Percentiles rank a stretch among this genome's conserved stretches.
Evolutionary conservation across 92 coral and sea anemone genomes (phyloP).

Genomic region (Phymanthus crucifer): DNA sequence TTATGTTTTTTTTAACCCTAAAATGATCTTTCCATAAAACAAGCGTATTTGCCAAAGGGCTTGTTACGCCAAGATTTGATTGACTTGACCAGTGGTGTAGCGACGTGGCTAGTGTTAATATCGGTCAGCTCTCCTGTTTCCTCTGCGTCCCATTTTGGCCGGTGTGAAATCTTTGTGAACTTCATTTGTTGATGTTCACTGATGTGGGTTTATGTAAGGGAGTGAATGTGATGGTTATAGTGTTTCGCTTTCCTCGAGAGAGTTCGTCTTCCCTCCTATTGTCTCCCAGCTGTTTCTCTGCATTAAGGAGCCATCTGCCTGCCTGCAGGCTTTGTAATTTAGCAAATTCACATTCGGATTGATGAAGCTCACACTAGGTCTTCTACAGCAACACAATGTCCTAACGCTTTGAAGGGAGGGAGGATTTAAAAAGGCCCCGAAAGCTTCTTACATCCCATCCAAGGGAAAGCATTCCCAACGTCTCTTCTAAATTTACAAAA

Average conservation of each 20-base stretch:
- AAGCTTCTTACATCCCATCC: too few species aligned
- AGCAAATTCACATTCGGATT: not conserved
- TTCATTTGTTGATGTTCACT: not conserved
- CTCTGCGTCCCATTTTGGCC: not conserved
- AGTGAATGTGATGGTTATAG: not conserved
- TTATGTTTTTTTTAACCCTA: not conserved
- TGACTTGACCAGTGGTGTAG: not conserved
- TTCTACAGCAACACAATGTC: not conserved
- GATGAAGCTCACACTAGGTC: not conserved
- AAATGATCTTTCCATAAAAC: not conserved
- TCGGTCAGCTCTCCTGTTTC: not conserved
- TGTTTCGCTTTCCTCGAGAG: not conserved
- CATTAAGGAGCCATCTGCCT: not conserved
- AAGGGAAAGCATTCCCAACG: too few species aligned
- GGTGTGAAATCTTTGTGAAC: not conserved
- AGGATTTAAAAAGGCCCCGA: not conserved
- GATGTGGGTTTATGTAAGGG: not conserved
- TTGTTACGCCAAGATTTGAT: not conserved
- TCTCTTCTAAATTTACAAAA: too few species aligned
- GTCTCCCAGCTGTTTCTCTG: not conserved
- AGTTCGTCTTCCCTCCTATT: not conserved
- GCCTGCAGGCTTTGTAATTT: not conserved
- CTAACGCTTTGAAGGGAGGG: not conserved
- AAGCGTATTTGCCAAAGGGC: not conserved
- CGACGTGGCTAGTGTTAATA: not conserved